Percentiles rank a stretch among this genome's conserved stretches.
Conservation (phyloP, 1,140 invertebrate genomes). For the Anastrepha ludens region DNA sequence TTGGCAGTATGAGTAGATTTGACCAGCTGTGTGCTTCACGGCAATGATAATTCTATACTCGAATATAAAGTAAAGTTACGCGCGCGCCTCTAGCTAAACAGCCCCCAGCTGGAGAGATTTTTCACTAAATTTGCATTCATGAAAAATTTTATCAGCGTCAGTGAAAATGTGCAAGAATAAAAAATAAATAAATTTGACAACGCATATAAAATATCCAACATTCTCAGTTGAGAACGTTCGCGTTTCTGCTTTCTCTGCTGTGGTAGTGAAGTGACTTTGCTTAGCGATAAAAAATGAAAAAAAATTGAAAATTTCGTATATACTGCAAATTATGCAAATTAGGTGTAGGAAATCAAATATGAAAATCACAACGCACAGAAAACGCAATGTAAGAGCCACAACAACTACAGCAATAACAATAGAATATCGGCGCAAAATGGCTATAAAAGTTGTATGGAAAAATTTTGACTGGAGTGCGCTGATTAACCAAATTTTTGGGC, state of each 20-base stretch:
- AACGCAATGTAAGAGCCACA: not conserved
- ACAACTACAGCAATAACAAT: slow-evolving; percentile 9
- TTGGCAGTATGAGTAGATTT: not conserved
- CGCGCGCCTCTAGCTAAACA: not conserved
- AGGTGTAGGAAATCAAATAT: slow-evolving; percentile 47
- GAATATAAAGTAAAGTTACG: not conserved
- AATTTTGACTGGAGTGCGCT: slow-evolving; percentile 22
- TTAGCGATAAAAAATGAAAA: not conserved
- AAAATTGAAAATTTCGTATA: not conserved
- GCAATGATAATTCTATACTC: not conserved
- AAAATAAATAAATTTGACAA: not conserved
- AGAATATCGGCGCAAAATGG: not conserved
- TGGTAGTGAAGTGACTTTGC: not conserved
- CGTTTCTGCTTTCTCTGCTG: not conserved
- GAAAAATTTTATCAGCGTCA: slow-evolving; percentile 42
- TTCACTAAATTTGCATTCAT: slow-evolving; percentile 43
- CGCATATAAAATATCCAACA: slow-evolving; percentile 3
- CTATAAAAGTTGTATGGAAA: not conserved
- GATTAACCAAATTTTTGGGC: slow-evolving; percentile 35
- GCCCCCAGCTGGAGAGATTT: slow-evolving; percentile 17
- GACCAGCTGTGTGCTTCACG: slow-evolving; percentile 23
- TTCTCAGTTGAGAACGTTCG: not conserved
- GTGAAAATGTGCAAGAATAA: slow-evolving; percentile 19
- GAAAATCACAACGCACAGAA: not conserved
- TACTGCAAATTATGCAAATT: slow-evolving; percentile 28